phyloP scores from a whole-genome alignment of 1,140 invertebrate genomes.

The Ridgeia piscesae region DNA sequence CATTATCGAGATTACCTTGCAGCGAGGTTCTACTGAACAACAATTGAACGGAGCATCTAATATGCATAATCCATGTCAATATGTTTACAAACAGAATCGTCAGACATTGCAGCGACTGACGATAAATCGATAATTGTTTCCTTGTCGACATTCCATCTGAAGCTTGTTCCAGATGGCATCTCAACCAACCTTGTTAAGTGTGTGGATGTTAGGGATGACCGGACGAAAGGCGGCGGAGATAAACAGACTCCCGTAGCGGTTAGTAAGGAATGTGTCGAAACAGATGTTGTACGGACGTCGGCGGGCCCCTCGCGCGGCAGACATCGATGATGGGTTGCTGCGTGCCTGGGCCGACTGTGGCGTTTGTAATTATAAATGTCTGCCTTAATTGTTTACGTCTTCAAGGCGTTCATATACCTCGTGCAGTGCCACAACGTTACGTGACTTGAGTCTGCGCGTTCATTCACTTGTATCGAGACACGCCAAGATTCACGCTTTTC shows the following conservation, averaged over 20 bases:
- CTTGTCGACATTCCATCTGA: background rate
- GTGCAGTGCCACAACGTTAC: background rate
- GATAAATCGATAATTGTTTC: background rate
- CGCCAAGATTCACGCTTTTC: too few relatives aligned
- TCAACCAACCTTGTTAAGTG: background rate
- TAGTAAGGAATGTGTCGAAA: background rate
- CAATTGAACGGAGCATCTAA: background rate
- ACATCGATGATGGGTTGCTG: background rate
- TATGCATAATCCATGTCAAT: background rate
- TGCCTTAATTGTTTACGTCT: background rate
- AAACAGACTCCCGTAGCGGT: background rate
- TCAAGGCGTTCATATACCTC: background rate
- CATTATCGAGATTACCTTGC: too few relatives aligned
- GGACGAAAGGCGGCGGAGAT: background rate
- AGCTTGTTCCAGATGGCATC: background rate
- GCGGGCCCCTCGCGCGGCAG: too few relatives aligned
- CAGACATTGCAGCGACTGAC: background rate
- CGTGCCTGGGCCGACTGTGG: background rate
- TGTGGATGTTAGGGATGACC: background rate
- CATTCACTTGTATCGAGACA: background rate
- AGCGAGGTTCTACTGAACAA: background rate
- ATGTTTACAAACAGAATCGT: background rate
- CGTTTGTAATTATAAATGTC: background rate
- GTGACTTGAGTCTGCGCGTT: background rate
- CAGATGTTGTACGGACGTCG: background rate